These are phyloP conservation scores for Lethenteron camtschaticum DNA, from an alignment of 2,113 vertebrate genomes.

Conservation along the genomic window DNA sequence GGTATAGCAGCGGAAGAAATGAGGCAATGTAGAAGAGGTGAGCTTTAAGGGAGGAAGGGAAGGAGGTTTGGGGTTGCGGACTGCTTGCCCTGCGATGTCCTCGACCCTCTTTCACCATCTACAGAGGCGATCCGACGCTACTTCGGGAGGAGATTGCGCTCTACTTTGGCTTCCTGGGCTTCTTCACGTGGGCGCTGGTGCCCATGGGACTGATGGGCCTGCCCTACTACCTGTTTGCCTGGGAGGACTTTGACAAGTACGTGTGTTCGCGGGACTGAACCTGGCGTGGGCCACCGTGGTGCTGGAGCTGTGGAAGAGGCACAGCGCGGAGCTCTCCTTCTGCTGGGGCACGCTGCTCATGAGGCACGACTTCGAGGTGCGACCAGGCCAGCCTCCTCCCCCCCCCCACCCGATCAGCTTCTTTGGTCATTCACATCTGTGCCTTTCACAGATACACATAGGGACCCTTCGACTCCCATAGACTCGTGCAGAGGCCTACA, in stretches of 20 bases:
- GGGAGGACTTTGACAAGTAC: constrained; percentile 84
- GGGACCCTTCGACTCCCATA: no score
- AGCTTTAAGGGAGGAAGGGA: no score
- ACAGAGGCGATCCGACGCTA: constrained; percentile 60
- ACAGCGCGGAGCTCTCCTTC: constrained; percentile 47
- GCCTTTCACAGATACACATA: no score
- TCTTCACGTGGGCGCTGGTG: constrained; percentile 67
- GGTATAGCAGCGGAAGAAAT: no score
- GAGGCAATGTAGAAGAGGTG: no score
- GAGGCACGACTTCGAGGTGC: constrained; percentile 57
- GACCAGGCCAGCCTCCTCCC: background rate
- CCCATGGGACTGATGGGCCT: constrained; percentile 80
- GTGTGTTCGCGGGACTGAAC: constrained; percentile 74
- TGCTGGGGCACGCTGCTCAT: constrained; percentile 65
- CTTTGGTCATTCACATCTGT: no score
- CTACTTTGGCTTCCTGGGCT: constrained; percentile 88
- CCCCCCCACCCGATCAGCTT: no score
- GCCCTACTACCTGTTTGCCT: constrained; percentile 75
- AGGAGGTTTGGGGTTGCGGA: no score
- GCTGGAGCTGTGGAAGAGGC: constrained; percentile 76
- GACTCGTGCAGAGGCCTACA: no score
- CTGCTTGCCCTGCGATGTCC: no score
- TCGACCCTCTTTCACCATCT: no score
- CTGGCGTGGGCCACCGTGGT: constrained; percentile 78
- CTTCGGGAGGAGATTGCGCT: constrained; percentile 73